phyloP scores from a whole-genome alignment of 2,888 invertebrate species.

The Oscheius sp. region DNA sequence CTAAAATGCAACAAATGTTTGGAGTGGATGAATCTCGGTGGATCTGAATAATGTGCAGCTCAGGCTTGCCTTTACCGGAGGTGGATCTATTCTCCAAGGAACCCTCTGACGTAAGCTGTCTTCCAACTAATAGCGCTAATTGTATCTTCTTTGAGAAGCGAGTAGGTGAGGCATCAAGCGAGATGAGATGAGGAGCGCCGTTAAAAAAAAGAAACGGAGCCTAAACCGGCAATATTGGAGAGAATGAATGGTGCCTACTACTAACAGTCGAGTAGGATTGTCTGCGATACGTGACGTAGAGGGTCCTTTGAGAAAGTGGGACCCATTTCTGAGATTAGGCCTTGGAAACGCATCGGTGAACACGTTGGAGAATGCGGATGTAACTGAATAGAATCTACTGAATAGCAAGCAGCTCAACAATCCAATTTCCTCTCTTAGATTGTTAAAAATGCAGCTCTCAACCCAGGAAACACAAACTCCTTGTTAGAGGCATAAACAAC shows the following conservation, averaged over 20 bases:
- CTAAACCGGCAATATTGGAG: background rate
- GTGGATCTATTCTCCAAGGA: slow-evolving; percentile 20
- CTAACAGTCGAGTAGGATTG: slow-evolving; percentile 17
- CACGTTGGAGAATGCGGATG: background rate
- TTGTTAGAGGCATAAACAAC: too few relatives aligned
- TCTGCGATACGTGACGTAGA: slow-evolving; percentile 26
- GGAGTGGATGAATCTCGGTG: background rate
- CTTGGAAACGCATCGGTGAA: slow-evolving; percentile 24
- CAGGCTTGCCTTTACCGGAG: slow-evolving; percentile 18
- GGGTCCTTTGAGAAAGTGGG: slow-evolving; percentile 21
- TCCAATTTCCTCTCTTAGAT: too few relatives aligned
- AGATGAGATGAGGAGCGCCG: slow-evolving; percentile 6
- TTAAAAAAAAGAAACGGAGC: slow-evolving; percentile 2
- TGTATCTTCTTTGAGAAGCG: slow-evolving; percentile 27
- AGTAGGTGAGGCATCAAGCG: background rate
- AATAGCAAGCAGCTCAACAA: too few relatives aligned
- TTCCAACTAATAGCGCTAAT: slow-evolving; percentile 31
- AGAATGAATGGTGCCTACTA: slow-evolving; percentile 3
- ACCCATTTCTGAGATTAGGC: slow-evolving; percentile 35
- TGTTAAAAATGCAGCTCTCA: too few relatives aligned
- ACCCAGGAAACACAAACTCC: too few relatives aligned
- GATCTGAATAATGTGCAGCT: background rate
- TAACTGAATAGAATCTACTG: too few relatives aligned
- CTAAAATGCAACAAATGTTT: slow-evolving; percentile 7
- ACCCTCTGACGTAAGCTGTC: slow-evolving; percentile 10